phyloP scores from a whole-genome alignment of 2,888 invertebrate genomes.

The Yponomeuta sedellus region DNA sequence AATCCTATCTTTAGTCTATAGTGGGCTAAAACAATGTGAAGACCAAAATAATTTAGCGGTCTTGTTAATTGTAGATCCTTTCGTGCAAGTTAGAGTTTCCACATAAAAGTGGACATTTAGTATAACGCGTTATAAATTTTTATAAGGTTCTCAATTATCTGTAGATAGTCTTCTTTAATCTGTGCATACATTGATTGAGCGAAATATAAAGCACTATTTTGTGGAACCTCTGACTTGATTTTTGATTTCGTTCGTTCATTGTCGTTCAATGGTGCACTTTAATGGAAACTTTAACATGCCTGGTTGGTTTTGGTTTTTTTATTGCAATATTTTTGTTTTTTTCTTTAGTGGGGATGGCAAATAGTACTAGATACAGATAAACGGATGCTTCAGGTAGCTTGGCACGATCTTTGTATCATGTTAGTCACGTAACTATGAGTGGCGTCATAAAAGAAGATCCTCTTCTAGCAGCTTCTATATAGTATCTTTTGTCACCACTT shows the following conservation, averaged over 20 bases:
- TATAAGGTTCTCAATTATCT: too few species aligned
- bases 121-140: too few species aligned
- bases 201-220: neutral
- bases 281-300: neutral
- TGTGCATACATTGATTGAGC: neutral
- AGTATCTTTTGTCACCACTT: too few species aligned
- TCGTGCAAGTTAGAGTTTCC: neutral
- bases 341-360: neutral
- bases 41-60: neutral
- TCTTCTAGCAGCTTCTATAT: too few species aligned
- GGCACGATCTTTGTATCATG: neutral
- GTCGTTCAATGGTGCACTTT: neutral
- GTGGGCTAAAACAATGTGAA: neutral
- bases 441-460: too few species aligned
- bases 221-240: slow-evolving; percentile 13
- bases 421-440: too few species aligned
- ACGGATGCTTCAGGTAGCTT: too few species aligned
- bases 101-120: neutral
- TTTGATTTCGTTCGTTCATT: slow-evolving; percentile 15
- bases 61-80: too few species aligned
- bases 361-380: too few species aligned
- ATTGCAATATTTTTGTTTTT: neutral
- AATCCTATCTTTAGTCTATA: too few species aligned
- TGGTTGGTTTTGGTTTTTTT: neutral
- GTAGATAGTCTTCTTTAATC: too few species aligned